Evolutionary conservation across 2,113 vertebrate species (phyloP), one percentile per base, ranked within the genome.

Genomic region (Galbula dea): DNA sequence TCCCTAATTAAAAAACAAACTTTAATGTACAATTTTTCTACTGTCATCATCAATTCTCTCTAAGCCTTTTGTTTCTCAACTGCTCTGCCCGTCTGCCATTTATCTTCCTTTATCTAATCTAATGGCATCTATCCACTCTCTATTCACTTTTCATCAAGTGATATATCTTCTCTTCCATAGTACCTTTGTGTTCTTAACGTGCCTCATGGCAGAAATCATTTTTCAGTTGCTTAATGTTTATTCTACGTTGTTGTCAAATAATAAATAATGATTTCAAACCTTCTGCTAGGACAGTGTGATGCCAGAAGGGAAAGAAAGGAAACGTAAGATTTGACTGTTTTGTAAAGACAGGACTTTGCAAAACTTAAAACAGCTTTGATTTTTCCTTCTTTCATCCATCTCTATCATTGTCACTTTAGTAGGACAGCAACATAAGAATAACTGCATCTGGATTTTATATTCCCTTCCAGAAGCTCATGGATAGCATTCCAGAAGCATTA

Each of bases 51-150:
- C 82, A 87, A 43, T 96, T 90, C 67, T 89, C 26, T 82, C 39
- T 30, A 49, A 85, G 59, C 59, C 59, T 88, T 93, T 89, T 95
- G 83, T 93, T 95, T 91, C 55, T 79, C 49, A 69, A 2, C 67
- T 83, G 46, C 30, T 72, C 78, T 92, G 51, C 58, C 69, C 82
- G 58, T 87, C 77, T 92, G 32, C 22, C 27, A 88, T 93, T 95
- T 89, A 77, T 96, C 78, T 95, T 90, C 61, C 62, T 95, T 88
- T 93, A 82, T 95, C 86, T 92, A 79, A 90, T 93, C 69, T 90
- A 78, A 85, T 80, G 79, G 41, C 67, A 69, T 87, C 78, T 83
- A n/a, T 87, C 59, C 84, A 82, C 80, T 95, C 93, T 82, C 66
- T 89, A 58, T 91, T 88, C 66, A 30, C 51, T 92, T 89, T 79